These are phyloP conservation scores for Leucosticte australis DNA, from an alignment of 2,113 vertebrate genomes.

Conservation along the genomic window DNA sequence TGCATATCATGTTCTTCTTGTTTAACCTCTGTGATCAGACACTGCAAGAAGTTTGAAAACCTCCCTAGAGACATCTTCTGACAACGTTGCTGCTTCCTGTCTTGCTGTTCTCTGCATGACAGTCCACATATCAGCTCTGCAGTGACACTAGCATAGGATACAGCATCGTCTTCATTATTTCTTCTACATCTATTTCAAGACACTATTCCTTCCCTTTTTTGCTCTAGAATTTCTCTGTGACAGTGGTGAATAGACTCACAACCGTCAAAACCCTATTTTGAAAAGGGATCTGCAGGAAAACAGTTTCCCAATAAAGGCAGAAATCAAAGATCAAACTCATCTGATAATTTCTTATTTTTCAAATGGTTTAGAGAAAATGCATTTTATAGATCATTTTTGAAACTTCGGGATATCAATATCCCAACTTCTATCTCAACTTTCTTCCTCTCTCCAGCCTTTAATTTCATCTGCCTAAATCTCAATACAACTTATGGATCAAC, in stretches of 20 bases:
- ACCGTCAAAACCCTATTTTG: not conserved
- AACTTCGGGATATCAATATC: not conserved
- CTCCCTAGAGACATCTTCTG: not conserved
- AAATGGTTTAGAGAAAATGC: not conserved
- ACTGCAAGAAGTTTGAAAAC: not conserved
- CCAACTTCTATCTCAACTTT: not conserved
- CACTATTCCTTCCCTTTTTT: not conserved
- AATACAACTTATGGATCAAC: not conserved
- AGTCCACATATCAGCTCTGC: not conserved
- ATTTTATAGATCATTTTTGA: not conserved
- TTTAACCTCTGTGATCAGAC: not conserved
- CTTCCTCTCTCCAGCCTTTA: not conserved
- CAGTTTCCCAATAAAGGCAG: not conserved
- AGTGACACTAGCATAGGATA: not conserved
- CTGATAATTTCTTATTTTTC: not conserved
- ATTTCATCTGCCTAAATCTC: not conserved
- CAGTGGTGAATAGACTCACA: not conserved
- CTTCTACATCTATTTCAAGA: not conserved
- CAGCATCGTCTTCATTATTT: not conserved
- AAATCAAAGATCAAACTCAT: not conserved
- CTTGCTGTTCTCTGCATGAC: not conserved
- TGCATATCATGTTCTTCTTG: not conserved
- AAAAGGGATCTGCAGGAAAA: not conserved
- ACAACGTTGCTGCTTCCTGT: not conserved
- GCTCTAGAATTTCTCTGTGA: not conserved